Conservation (phyloP, 1,140 invertebrate species). For the Acromyrmex charruanus region DNA sequence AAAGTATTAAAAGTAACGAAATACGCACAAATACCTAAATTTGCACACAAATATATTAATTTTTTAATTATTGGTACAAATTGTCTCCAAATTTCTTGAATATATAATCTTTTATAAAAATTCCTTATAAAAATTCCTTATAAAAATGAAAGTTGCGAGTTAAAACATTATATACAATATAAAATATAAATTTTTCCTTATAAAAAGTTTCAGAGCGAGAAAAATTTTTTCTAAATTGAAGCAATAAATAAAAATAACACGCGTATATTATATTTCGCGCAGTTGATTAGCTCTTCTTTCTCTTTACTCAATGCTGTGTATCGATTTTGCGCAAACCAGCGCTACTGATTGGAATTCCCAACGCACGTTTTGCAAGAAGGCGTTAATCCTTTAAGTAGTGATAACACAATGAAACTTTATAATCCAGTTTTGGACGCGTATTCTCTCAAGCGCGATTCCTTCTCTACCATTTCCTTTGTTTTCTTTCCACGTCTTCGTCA, state of each 20-base stretch:
- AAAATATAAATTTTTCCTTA: background rate
- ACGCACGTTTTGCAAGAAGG: slow-evolving; percentile 53
- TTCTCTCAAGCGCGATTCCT: slow-evolving; percentile 27
- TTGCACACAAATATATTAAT: background rate
- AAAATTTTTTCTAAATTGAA: background rate
- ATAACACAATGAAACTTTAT: slow-evolving; percentile 74
- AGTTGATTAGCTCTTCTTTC: background rate
- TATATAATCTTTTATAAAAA: background rate
- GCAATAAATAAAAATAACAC: background rate
- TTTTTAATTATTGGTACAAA: background rate
- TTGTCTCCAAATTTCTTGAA: background rate
- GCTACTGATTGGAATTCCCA: slow-evolving; percentile 66
- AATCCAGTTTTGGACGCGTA: slow-evolving; percentile 71
- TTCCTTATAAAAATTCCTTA: background rate
- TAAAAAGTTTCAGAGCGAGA: background rate
- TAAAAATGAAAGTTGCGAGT: background rate
- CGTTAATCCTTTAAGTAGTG: slow-evolving; percentile 73
- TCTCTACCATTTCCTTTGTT: background rate
- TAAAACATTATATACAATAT: background rate
- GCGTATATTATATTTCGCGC: background rate
- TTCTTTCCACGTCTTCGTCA: background rate
- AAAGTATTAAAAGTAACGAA: background rate
- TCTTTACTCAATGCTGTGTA: slow-evolving; percentile 23
- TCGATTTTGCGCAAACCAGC: slow-evolving; percentile 35
- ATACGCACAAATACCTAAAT: background rate